A percentile compares a stretch with the other conserved stretches of the same genome.
Conservation (phyloP, 1,140 invertebrate species). For the Carcinoscorpius rotundicauda region DNA sequence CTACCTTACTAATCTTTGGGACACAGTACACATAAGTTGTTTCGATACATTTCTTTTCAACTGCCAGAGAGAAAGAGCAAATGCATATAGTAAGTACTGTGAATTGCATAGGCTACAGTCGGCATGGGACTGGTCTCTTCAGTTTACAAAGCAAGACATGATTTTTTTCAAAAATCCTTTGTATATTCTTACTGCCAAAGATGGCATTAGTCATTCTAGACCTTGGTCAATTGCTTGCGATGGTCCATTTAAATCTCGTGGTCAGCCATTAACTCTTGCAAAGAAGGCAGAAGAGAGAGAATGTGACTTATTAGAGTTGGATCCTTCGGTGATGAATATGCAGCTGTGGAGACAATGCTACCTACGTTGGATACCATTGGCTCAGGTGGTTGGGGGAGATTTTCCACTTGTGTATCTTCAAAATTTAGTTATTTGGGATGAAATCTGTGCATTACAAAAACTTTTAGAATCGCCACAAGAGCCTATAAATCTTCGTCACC, state of each 20-base stretch:
- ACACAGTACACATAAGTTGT: conserved; percentile 66
- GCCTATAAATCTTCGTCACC: conserved; percentile 2
- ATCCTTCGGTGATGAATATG: conserved; percentile 32
- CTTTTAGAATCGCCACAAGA: conserved; percentile 18
- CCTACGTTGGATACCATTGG: conserved; percentile 67
- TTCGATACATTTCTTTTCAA: conserved; percentile 91
- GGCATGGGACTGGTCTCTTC: conserved; percentile 72
- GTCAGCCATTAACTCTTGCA: not conserved
- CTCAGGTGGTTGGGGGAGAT: conserved; percentile 67
- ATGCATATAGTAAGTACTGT: conserved; percentile 16
- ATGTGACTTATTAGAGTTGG: conserved; percentile 24
- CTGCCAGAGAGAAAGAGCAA: conserved; percentile 34
- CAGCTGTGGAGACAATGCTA: conserved; percentile 83
- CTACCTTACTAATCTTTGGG: conserved; percentile 82
- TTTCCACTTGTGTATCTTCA: conserved; percentile 48
- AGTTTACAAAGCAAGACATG: conserved; percentile 59
- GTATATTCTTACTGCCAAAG: conserved; percentile 37
- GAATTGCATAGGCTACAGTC: conserved; percentile 41
- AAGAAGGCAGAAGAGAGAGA: not conserved
- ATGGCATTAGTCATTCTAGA: not conserved
- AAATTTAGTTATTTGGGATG: conserved; percentile 33
- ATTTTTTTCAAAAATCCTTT: conserved; percentile 65
- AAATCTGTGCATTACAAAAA: conserved; percentile 30
- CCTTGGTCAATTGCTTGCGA: not conserved
- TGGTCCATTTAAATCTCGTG: not conserved